Conservation (phyloP, 2,888 invertebrate genomes). For the Pseudoips prasinana region DNA sequence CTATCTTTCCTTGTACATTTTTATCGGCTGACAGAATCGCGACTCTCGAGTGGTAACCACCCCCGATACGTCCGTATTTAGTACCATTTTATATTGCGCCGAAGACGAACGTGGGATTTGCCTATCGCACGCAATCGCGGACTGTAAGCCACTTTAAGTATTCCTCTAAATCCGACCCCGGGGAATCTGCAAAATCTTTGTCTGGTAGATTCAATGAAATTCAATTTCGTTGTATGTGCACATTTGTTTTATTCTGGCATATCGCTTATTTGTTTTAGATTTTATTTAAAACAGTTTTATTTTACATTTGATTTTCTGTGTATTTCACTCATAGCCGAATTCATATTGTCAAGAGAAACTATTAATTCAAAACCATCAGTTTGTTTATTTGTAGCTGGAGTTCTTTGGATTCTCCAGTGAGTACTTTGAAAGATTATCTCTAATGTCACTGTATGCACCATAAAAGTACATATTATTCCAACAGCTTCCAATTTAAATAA, state of each 20-base stretch:
- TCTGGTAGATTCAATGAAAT: conserved; percentile 70
- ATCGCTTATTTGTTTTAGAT: conserved; percentile 36
- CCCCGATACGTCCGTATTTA: conserved; percentile 43
- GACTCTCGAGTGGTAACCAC: conserved; percentile 3
- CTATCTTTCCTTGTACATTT: too few relatives aligned
- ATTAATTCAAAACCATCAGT: too few relatives aligned
- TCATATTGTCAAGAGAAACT: too few relatives aligned
- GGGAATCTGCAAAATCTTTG: conserved; percentile 59
- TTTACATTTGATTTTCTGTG: too few relatives aligned
- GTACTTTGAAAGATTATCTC: too few relatives aligned
- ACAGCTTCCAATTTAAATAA: too few relatives aligned
- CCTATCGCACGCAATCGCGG: conserved; percentile 68
- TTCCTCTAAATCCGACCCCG: conserved; percentile 58
- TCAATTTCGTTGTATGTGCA: conserved; percentile 63
- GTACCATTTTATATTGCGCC: conserved; percentile 50
- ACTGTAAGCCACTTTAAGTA: conserved; percentile 68
- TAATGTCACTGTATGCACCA: too few relatives aligned
- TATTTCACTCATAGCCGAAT: too few relatives aligned
- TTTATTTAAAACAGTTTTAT: not conserved
- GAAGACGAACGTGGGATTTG: conserved; percentile 57
- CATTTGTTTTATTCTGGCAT: conserved; percentile 45
- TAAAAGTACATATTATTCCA: too few relatives aligned
- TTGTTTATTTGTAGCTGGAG: too few relatives aligned
- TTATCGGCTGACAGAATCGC: too few relatives aligned
- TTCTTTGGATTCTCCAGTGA: too few relatives aligned